A percentile compares a stretch with the other conserved stretches of the same genome.
These are phyloP conservation scores for Acromyrmex echinatior DNA, from an alignment of 1,140 invertebrate species.

Conservation along the genomic window DNA sequence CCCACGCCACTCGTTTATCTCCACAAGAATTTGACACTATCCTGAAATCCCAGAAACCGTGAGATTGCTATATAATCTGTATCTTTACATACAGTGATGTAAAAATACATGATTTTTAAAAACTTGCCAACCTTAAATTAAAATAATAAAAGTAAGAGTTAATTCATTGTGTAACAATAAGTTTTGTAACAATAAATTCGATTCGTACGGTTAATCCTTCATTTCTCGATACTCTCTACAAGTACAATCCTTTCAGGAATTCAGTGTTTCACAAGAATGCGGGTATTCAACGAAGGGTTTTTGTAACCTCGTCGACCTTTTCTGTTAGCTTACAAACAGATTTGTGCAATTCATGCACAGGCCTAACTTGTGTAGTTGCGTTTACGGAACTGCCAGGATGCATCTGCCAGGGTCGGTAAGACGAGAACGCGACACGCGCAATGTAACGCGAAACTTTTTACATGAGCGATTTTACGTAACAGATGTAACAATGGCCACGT, in stretches of 20 bases:
- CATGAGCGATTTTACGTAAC: slow-evolving; percentile 76
- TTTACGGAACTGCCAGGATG: slow-evolving; percentile 44
- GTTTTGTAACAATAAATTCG: background rate
- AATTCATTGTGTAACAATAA: background rate
- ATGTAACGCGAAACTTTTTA: slow-evolving; percentile 69
- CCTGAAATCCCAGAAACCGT: slow-evolving; percentile 13
- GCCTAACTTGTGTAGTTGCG: background rate
- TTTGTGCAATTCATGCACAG: slow-evolving; percentile 44
- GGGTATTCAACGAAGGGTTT: background rate
- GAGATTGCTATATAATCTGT: background rate
- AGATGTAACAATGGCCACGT: slow-evolving; percentile 74
- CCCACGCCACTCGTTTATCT: slow-evolving; percentile 56
- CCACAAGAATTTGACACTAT: slow-evolving; percentile 23
- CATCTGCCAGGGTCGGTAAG: slow-evolving; percentile 68
- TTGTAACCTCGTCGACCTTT: background rate
- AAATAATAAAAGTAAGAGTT: background rate
- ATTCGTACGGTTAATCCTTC: background rate
- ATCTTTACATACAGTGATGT: background rate
- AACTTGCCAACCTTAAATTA: background rate
- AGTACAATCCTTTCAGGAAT: background rate
- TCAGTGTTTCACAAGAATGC: background rate
- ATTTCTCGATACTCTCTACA: background rate
- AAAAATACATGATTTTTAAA: background rate
- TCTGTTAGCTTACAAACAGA: slow-evolving; percentile 1
- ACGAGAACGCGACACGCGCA: slow-evolving; percentile 67